Conservation (phyloP, 2,888 invertebrate genomes). For the Toxonevra muliebris region DNA sequence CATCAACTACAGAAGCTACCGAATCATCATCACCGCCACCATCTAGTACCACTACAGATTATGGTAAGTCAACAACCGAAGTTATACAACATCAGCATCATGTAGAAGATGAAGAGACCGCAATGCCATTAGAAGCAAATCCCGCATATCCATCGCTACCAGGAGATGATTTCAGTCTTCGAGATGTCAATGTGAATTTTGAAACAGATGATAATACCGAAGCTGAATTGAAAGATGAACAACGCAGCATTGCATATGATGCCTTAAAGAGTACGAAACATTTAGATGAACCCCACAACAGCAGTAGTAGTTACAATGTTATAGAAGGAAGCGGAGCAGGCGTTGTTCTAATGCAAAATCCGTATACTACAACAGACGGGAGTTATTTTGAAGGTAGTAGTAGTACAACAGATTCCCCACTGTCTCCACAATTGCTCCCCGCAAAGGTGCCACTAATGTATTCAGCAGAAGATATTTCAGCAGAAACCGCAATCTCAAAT, state of each 20-base stretch:
- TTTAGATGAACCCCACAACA: slow-evolving; percentile 38
- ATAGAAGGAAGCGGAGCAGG: no score
- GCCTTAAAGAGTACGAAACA: slow-evolving; percentile 44
- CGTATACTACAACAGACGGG: no score
- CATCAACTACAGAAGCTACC: slow-evolving; percentile 42
- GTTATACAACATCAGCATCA: slow-evolving; percentile 35
- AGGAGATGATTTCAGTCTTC: slow-evolving; percentile 66
- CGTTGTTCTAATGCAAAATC: no score
- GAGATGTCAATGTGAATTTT: slow-evolving; percentile 53
- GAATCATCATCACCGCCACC: not conserved
- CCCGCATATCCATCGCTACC: slow-evolving; percentile 69
- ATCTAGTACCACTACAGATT: slow-evolving; percentile 34
- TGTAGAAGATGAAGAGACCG: slow-evolving; percentile 55
- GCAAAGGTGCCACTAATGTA: slow-evolving; percentile 45
- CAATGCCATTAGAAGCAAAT: slow-evolving; percentile 60
- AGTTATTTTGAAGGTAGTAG: slow-evolving; percentile 33
- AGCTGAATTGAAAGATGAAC: slow-evolving; percentile 51
- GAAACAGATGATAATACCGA: slow-evolving; percentile 55
- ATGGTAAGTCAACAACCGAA: slow-evolving; percentile 25
- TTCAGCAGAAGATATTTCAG: slow-evolving; percentile 52
- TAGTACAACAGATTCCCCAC: slow-evolving; percentile 33
- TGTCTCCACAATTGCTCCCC: slow-evolving; percentile 18
- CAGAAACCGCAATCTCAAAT: slow-evolving; percentile 51
- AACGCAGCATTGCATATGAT: slow-evolving; percentile 51
- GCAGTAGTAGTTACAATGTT: no score